These are phyloP conservation scores for Diplodus puntazzo DNA, from an alignment of 2,797 vertebrate species.

Conservation along the genomic window DNA sequence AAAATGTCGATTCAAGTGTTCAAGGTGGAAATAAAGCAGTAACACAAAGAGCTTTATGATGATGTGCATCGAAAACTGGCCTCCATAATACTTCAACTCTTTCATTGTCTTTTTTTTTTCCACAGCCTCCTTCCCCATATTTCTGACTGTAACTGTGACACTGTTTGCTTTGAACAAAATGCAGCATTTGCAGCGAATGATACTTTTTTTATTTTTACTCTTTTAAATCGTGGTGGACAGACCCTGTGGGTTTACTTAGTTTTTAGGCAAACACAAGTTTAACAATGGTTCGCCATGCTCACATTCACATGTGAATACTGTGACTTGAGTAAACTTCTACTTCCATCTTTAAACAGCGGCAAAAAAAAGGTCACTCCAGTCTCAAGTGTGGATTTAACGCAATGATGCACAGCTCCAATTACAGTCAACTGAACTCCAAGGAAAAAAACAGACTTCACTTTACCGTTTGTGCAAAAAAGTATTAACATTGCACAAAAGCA, in stretches of 20 bases:
- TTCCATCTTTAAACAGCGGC: neutral
- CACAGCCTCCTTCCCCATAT: too few species aligned
- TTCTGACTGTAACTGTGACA: too few species aligned
- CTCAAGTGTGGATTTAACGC: too few species aligned
- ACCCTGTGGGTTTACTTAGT: neutral
- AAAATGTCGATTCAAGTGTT: neutral
- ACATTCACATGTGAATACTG: slow-evolving; percentile 1
- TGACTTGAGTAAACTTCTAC: neutral
- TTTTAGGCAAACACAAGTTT: neutral
- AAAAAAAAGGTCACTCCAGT: neutral
- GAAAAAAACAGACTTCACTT: neutral
- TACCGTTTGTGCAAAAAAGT: neutral
- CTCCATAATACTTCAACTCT: neutral
- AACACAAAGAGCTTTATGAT: neutral
- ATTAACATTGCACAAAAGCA: neutral
- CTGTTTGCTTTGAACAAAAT: neutral
- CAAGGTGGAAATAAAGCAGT: neutral
- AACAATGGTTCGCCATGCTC: neutral
- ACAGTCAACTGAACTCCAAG: neutral
- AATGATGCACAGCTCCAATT: neutral
- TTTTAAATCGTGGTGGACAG: too few species aligned
- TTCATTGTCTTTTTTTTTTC: too few species aligned
- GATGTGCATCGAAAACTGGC: slow-evolving; percentile 2
- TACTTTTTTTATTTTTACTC: too few species aligned
- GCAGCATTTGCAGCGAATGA: neutral